Evolutionary conservation across 2,797 vertebrate species (phyloP), one percentile per base, ranked within the genome.

Genomic region (Ctenopoma multispine): DNA sequence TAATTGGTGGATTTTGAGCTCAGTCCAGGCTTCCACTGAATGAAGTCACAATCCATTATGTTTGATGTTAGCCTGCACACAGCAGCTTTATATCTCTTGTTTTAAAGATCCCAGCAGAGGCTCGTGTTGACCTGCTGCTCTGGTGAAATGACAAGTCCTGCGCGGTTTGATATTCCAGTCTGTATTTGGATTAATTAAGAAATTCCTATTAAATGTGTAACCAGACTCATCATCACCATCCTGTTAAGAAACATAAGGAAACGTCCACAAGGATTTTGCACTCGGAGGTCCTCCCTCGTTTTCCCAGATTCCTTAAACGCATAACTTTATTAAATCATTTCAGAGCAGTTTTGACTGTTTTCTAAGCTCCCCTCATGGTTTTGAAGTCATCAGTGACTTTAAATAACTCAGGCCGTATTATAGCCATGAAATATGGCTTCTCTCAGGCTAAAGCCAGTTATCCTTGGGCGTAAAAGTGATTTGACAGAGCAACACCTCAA

Each of bases 111-210:
- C 85, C 90, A 83, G 74, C 83, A 85, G 85, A 89, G 81, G 75
- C 82, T 73, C 49, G 72, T 86, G 82, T 90, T 92, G 93, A 94
- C 92, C 93, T 84, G 87, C 87, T 92, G 87, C 91, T 92, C 89
- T 84, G 69, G 51, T 89, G 86, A 80, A 91, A 81, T 81, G 82
- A 88, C 79, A 61, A 90, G 86, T 88, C 88, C 93, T 93, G 91
- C 63, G 68, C 29, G 89, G 85, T 92, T 94, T 91, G 86, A 86
- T 86, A 89, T 77, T 90, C 79, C 85, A 91, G 86, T 93, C 89
- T 90, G 63, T 90, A 89, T 91, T 88, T 85, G 90, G 93, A 94
- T 94, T 94, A 94, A 95, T 94, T 95, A 94, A 94, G 90, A 90
- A 90, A 90, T 86, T 90, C 90, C 72, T 84, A 93, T 93, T 94